Conservation (phyloP, 1,140 invertebrate species). For the Saccostrea cuccullata region DNA sequence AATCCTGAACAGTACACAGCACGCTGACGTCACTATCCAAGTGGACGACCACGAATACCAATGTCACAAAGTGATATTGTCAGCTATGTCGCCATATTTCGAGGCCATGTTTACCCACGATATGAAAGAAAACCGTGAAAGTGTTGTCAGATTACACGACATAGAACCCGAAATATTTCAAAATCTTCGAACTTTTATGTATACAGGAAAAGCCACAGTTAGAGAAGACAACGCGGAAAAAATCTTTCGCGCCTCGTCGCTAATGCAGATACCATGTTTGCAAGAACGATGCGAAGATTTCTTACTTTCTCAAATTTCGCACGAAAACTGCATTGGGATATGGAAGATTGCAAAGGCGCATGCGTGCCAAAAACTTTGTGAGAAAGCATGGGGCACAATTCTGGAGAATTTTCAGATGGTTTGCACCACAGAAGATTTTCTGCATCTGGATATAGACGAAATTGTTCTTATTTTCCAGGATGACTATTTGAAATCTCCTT, state of each 20-base stretch:
- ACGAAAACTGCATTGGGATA: slow-evolving; percentile 69
- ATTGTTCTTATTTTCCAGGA: slow-evolving; percentile 65
- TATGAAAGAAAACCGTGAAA: slow-evolving; percentile 71
- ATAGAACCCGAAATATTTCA: slow-evolving; percentile 69
- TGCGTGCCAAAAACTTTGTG: slow-evolving; percentile 65
- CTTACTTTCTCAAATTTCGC: slow-evolving; percentile 65
- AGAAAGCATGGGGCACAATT: slow-evolving; percentile 66
- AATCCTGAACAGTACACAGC: slow-evolving; percentile 61
- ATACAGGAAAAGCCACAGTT: slow-evolving; percentile 69
- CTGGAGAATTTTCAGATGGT: slow-evolving; percentile 68
- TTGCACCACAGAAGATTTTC: slow-evolving; percentile 64
- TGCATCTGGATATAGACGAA: slow-evolving; percentile 69
- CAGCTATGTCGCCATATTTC: slow-evolving; percentile 71
- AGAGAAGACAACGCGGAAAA: slow-evolving; percentile 70
- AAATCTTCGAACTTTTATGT: slow-evolving; percentile 67
- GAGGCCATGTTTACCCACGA: slow-evolving; percentile 74
- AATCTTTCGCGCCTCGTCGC: slow-evolving; percentile 67
- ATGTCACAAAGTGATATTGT: slow-evolving; percentile 71
- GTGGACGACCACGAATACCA: slow-evolving; percentile 63
- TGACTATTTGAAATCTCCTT: slow-evolving; percentile 63
- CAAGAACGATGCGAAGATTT: slow-evolving; percentile 72
- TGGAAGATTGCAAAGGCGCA: slow-evolving; percentile 71
- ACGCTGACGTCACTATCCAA: slow-evolving; percentile 69
- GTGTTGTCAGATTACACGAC: slow-evolving; percentile 71
- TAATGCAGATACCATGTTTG: slow-evolving; percentile 72